Evolutionary conservation across 2,113 vertebrate genomes (phyloP), one percentile per base, ranked within the genome.

Genomic region (Rostratula benghalensis): DNA sequence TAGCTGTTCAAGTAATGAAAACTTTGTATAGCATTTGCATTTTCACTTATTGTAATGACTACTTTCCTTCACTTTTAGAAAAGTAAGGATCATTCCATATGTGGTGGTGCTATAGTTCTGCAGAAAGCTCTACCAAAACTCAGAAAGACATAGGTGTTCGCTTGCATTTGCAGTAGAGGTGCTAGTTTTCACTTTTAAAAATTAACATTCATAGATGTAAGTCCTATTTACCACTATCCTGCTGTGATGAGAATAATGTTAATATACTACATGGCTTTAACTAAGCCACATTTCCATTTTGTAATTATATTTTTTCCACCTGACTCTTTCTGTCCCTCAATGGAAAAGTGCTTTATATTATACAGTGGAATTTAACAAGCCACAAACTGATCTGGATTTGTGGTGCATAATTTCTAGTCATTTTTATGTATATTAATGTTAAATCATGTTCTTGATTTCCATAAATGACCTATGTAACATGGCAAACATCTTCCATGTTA

Each of bases 401-500:
- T 60, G 68, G 76, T 73, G 53, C 77, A 65, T 88, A 74, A 95
- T 94, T 90, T 95, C 65, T 75, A 97, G 48, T 96, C 50, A 91
- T 87, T 96, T 91, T 94, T 43, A 90, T 88, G 76, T 86, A 95
- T 92, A 97, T 97, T 93, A 94, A 94, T 96, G 92, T 64, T 43
- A 95, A 97, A 96, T 96, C 93, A 95, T 85, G 69, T 83, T 91
- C 84, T 96, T 96, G 89, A 97, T 97, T 98, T 97, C 94, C 73
- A 63, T 97, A 96, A 97, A 83, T 90, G 87, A 93, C 95, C 95
- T 53, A 71, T 33, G 77, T 59, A 80, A 78, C 76, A 87, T 87
- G 88, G 92, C 65, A 95, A 64, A 83, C 74, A 89, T 69, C 67
- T 90, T 96, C 78, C 33, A 65, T 3, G 9, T 83, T 90, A 95